Conservation (phyloP, 2,113 vertebrate species). For the Entomyzon cyanotis region DNA sequence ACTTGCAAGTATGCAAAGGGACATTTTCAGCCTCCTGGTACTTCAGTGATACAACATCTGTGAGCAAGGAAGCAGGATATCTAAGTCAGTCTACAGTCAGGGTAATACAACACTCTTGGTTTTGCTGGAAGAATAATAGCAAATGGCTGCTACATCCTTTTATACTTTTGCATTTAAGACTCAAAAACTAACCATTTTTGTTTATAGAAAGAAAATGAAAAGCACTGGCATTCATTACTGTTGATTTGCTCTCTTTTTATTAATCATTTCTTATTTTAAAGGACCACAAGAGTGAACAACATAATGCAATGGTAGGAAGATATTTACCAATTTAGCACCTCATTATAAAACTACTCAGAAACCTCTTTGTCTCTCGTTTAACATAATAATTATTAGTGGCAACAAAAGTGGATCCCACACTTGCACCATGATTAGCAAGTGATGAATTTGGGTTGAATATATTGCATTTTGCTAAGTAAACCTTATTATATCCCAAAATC, state of each 20-base stretch:
- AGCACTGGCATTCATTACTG: constrained; percentile 32
- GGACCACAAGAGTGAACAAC: constrained; percentile 30
- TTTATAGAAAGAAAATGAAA: constrained; percentile 52
- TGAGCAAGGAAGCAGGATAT: not conserved
- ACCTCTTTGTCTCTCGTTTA: constrained; percentile 51
- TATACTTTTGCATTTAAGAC: not conserved
- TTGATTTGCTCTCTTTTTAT: constrained; percentile 49
- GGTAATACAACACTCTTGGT: not conserved
- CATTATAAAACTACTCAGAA: constrained; percentile 58
- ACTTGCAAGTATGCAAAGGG: not conserved
- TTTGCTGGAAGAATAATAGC: not conserved
- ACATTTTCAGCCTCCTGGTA: not conserved
- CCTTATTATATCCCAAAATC: constrained; percentile 34
- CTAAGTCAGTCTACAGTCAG: not conserved
- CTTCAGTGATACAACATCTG: not conserved
- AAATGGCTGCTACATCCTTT: constrained; percentile 1
- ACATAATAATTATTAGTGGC: constrained; percentile 65
- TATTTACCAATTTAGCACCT: constrained; percentile 57
- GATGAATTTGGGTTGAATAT: constrained; percentile 42
- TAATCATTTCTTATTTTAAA: constrained; percentile 61
- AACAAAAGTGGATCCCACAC: constrained; percentile 51
- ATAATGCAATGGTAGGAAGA: constrained; percentile 23
- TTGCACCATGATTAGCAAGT: constrained; percentile 45
- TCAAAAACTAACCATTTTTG: constrained; percentile 25
- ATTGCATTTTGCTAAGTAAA: constrained; percentile 50